These are phyloP conservation scores for Holothuria glaberrima DNA, from an alignment of 35 echinoderm and acorn worm species.

Conservation along the genomic window DNA sequence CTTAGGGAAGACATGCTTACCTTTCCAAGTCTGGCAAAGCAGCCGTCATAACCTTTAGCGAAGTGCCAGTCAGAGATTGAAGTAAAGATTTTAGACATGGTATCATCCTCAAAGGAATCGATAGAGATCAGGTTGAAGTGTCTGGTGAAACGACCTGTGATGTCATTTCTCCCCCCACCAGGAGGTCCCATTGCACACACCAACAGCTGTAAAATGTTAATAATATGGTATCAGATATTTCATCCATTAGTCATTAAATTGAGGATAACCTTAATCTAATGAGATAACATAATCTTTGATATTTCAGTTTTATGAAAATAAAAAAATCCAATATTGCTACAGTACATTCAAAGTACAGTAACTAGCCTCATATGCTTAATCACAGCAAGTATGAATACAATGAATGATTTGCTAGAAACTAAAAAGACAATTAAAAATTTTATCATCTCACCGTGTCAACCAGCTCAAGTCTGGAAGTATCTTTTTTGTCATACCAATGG, in stretches of 20 bases:
- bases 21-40: constrained; percentile 87
- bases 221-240: too few species aligned
- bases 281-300: too few species aligned
- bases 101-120: constrained; percentile 95
- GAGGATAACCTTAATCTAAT: too few species aligned
- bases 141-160: constrained; percentile 92
- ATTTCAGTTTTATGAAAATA: not conserved
- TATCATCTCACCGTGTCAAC: constrained; percentile 77
- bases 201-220: constrained; percentile 64
- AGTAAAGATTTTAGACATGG: constrained; percentile 97
- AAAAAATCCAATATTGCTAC: not conserved
- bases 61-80: constrained; percentile 95
- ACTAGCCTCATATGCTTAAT: too few species aligned
- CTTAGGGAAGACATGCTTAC: not conserved
- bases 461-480: constrained; percentile 87
- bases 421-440: not conserved
- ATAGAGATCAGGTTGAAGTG: constrained; percentile 96
- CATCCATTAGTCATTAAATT: too few species aligned
- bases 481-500: constrained; percentile 99
- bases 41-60: constrained; percentile 81
- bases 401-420: not conserved
- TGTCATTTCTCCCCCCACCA: constrained; percentile 95
- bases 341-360: too few species aligned
- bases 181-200: constrained; percentile 96
- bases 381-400: too few species aligned